phyloP scores from a whole-genome alignment of 2,113 vertebrate genomes.

The Xenopus tropicalis region DNA sequence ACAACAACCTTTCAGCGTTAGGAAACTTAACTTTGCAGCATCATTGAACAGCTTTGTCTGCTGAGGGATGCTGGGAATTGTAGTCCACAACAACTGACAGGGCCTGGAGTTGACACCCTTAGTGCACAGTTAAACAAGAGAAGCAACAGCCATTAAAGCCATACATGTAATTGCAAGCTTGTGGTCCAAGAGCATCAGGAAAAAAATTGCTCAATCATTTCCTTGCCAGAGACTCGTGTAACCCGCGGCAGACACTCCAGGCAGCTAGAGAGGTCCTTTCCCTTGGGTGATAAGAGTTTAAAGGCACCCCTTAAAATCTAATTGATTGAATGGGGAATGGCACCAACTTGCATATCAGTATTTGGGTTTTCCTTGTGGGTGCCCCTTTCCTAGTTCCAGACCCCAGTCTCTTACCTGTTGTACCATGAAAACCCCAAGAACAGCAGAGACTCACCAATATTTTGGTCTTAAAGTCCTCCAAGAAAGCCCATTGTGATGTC shows the following conservation, averaged over 20 bases:
- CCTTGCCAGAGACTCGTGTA: background rate
- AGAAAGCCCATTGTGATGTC: background rate
- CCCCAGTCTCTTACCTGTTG: conserved; percentile 23
- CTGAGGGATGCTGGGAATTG: too few species aligned
- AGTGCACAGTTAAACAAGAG: too few species aligned
- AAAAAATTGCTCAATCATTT: background rate
- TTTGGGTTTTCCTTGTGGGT: too few species aligned
- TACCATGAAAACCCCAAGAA: background rate
- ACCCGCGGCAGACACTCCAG: background rate
- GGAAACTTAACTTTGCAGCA: too few species aligned
- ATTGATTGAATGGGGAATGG: too few species aligned
- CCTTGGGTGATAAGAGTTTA: background rate
- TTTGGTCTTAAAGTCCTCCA: background rate
- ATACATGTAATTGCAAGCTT: too few species aligned
- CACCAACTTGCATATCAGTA: too few species aligned
- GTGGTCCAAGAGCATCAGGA: background rate
- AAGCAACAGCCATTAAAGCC: too few species aligned
- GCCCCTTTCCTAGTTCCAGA: background rate
- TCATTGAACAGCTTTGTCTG: too few species aligned
- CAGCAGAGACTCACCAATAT: background rate
- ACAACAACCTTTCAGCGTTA: too few species aligned
- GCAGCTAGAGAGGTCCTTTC: background rate
- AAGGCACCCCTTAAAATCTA: background rate
- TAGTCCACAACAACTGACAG: too few species aligned
- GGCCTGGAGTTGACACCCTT: too few species aligned